Conservation (phyloP, 2,888 invertebrate species). For the Thelaira solivaga region DNA sequence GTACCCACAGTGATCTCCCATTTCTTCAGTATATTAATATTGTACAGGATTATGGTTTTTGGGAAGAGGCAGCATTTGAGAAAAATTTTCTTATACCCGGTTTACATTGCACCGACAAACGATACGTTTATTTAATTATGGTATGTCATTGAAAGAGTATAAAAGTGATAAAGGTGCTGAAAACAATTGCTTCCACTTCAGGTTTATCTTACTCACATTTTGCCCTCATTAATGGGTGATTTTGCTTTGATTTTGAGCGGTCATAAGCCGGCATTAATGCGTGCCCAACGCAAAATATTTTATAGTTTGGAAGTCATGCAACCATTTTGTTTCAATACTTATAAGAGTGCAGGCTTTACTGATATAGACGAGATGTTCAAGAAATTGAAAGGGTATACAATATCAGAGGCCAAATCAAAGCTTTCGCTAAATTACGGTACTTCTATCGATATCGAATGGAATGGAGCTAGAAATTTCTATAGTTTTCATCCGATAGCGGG, state of each 20-base stretch:
- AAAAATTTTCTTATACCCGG: constrained; percentile 66
- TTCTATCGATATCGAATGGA: no score
- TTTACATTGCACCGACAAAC: constrained; percentile 64
- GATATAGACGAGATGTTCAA: constrained; percentile 48
- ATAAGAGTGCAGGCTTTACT: constrained; percentile 66
- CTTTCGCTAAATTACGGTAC: no score
- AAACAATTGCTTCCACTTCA: neutral
- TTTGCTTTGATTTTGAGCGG: constrained; percentile 63
- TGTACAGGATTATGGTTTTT: constrained; percentile 63
- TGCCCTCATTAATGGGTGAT: constrained; percentile 68
- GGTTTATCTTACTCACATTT: constrained; percentile 67
- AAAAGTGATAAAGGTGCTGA: no score
- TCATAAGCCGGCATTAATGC: constrained; percentile 66
- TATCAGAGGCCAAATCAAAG: no score
- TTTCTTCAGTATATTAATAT: constrained; percentile 63
- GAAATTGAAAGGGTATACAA: constrained; percentile 64
- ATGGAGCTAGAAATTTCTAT: no score
- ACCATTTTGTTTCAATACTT: constrained; percentile 69
- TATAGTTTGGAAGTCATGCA: constrained; percentile 66
- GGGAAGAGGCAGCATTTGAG: constrained; percentile 64
- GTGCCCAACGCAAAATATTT: constrained; percentile 65
- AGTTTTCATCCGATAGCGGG: no score
- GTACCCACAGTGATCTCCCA: constrained; percentile 61
- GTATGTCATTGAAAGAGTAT: neutral
- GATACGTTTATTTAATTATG: constrained; percentile 64